phyloP scores from a whole-genome alignment of 92 coral and sea anemone species.

The Diadumene lineata region DNA sequence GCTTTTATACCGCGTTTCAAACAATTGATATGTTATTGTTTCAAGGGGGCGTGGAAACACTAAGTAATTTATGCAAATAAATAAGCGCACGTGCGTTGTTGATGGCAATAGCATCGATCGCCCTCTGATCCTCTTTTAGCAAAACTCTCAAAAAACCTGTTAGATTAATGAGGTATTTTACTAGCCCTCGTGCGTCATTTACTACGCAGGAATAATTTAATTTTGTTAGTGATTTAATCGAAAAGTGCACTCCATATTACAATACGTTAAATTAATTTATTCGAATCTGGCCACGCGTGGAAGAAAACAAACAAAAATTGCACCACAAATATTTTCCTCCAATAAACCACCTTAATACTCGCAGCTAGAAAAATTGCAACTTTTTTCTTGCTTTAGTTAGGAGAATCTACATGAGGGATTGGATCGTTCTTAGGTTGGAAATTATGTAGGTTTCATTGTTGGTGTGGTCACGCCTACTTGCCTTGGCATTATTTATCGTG shows the following conservation, averaged over 20 bases:
- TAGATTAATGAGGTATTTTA: neutral
- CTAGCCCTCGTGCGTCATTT: neutral
- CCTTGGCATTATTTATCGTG: slow-evolving; percentile 7
- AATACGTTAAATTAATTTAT: slow-evolving; percentile 26
- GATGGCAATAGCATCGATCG: slow-evolving; percentile 4
- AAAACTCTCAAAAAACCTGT: neutral
- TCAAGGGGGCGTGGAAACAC: slow-evolving; percentile 70
- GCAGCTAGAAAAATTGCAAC: neutral
- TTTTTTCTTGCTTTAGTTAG: too few relatives aligned
- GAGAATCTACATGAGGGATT: neutral
- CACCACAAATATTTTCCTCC: neutral
- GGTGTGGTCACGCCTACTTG: slow-evolving; percentile 28
- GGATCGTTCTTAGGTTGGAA: neutral
- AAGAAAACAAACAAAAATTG: slow-evolving; percentile 16
- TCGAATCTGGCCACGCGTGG: slow-evolving; percentile 28
- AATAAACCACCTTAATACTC: neutral
- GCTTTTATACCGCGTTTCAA: slow-evolving; percentile 65
- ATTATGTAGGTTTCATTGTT: neutral
- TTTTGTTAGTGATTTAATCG: neutral
- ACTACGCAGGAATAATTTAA: neutral
- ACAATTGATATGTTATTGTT: slow-evolving; percentile 78
- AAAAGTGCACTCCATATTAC: neutral
- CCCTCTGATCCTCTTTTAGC: neutral
- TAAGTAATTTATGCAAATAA: slow-evolving; percentile 34
- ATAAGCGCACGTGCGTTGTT: slow-evolving; percentile 11